Evolutionary conservation across 2,113 vertebrate species (phyloP).

Genomic region (Odocoileus hemionus): DNA sequence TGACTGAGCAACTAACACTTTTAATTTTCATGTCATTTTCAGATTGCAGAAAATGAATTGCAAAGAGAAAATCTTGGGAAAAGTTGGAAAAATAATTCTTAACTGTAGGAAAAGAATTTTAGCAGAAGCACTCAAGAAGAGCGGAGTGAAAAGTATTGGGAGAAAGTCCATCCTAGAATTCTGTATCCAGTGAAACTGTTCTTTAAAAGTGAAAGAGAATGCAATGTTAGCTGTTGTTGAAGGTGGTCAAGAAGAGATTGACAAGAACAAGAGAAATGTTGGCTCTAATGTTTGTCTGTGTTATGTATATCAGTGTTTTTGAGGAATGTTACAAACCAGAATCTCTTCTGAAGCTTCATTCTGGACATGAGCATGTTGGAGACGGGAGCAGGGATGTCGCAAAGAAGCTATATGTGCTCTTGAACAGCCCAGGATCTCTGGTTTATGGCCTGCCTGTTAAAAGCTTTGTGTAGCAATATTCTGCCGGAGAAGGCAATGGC

Average conservation of each 20-base stretch:
- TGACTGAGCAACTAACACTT: background rate
- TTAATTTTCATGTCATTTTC: background rate
- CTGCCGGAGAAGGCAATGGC: background rate
- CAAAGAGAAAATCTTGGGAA: background rate
- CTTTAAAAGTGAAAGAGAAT: background rate
- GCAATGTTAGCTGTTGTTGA: background rate
- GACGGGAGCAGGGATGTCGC: background rate
- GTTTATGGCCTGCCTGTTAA: background rate
- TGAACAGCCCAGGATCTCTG: background rate
- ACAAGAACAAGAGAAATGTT: background rate
- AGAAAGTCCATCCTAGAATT: background rate
- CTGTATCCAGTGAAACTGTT: background rate
- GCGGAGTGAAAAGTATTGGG: background rate
- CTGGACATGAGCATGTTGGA: background rate
- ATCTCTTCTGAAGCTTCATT: background rate
- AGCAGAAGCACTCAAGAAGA: background rate
- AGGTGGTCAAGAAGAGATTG: background rate
- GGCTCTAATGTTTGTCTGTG: background rate
- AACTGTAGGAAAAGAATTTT: background rate
- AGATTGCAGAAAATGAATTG: background rate
- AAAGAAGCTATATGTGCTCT: background rate
- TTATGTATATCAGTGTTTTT: background rate
- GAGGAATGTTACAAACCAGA: background rate
- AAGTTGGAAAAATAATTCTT: background rate
- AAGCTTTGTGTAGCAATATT: background rate